These are phyloP conservation scores for Bovichtus variegatus DNA, from an alignment of 2,797 vertebrate species.

Conservation along the genomic window DNA sequence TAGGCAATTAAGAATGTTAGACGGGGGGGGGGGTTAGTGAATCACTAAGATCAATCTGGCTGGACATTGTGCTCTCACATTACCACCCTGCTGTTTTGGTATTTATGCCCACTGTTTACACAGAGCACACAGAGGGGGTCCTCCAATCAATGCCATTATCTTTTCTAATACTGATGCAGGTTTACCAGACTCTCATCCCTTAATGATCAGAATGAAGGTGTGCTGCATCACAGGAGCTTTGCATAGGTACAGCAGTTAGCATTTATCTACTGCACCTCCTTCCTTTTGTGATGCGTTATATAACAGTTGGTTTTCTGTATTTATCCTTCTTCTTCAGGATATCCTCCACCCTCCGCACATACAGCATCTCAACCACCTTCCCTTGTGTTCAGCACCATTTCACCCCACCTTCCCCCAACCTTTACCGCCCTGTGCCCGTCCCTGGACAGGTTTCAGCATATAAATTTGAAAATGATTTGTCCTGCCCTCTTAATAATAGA, in stretches of 20 bases:
- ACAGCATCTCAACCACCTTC: slow-evolving; percentile 61
- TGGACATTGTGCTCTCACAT: slow-evolving; percentile 76
- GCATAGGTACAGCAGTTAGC: slow-evolving; percentile 37
- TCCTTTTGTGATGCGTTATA: slow-evolving; percentile 42
- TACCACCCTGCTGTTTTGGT: slow-evolving; percentile 86
- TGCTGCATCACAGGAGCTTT: slow-evolving; percentile 44
- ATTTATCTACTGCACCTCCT: slow-evolving; percentile 31
- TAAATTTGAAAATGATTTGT: slow-evolving; percentile 99
- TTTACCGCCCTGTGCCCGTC: slow-evolving; percentile 79
- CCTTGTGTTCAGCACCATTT: slow-evolving; percentile 69
- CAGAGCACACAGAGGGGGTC: slow-evolving; percentile 82
- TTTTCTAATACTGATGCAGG: slow-evolving; percentile 64
- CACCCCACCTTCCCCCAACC: slow-evolving; percentile 67
- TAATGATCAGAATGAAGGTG: slow-evolving; percentile 62
- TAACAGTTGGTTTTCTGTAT: slow-evolving; percentile 44
- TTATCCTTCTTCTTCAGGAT: slow-evolving; percentile 41
- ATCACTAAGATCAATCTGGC: slow-evolving; percentile 78
- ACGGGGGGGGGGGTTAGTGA: slow-evolving; percentile 72
- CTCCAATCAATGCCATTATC: slow-evolving; percentile 85
- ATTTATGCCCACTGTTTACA: slow-evolving; percentile 86
- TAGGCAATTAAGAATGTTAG: slow-evolving; percentile 78
- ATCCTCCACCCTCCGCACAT: slow-evolving; percentile 41
- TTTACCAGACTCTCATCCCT: slow-evolving; percentile 44
- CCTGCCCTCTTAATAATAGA: slow-evolving; percentile 98
- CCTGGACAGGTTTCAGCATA: slow-evolving; percentile 93